Base-by-base conservation (phyloP, 23 tunicate species). In the Styela plicata region DNA sequence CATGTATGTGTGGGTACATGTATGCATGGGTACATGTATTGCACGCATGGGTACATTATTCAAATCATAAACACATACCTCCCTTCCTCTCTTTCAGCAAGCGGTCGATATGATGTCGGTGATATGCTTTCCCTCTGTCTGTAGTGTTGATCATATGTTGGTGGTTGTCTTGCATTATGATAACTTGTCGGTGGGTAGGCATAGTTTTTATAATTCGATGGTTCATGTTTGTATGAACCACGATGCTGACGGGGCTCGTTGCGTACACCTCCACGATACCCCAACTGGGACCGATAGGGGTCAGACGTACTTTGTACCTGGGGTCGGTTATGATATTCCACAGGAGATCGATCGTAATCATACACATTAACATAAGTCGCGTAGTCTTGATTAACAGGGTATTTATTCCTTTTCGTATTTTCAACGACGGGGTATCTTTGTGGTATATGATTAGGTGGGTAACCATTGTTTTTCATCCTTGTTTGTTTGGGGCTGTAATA, bases 61-160 rank as follows among this genome's bases (percentile, higher is more conserved):
- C n/a, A n/a, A n/a, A n/a, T n/a, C n/a, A n/a, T n/a, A n/a, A n/a
- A n/a, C n/a, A n/a, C 36, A 5, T 74, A 86, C 90, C 97, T 86
- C 73, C 76, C 97, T 29, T 91, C 90, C 70, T 91, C 90, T 37
- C 83, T 70, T 66, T 91, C 89, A 24, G 82, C 87, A 21, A 62
- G 85, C 31, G 66, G 88, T 62, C 52, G 86, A 83, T 37, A 83
- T n/a, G 31, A 79, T 37, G 37, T 31, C 10, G 63, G 85, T 52
- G 52, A 70, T 53, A 18, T 36, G 18, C 31, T 64, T 77, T 64
- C 34, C 36, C 71, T 77, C 64, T 63, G 74, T 67, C 87, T 21
- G 85, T 84, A 74, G 73, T 35, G 83, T 31, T 87, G 62, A 36
- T 83, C 33, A 44, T 52, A 10, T 78, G 84, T 27, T 74, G 86